Percentiles rank a stretch among this genome's conserved stretches.
Conservation (phyloP, 2,113 vertebrate genomes). For the Glaucomys volans region DNA sequence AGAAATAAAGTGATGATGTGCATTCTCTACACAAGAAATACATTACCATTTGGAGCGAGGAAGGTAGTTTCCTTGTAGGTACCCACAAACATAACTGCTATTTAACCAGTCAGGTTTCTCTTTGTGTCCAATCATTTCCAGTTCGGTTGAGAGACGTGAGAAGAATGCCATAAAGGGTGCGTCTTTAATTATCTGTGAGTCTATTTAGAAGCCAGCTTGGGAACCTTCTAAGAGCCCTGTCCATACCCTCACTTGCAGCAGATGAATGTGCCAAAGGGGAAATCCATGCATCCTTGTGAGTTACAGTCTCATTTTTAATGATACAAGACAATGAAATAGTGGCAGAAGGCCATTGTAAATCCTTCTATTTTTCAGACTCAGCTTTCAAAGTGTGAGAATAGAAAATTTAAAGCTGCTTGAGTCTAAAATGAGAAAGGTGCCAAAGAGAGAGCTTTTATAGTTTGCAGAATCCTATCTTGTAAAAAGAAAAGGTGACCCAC, state of each 20-base stretch:
- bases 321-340: conserved; percentile 70
- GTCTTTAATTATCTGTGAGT: conserved; percentile 65
- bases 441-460: conserved; percentile 30
- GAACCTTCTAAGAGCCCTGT: conserved; percentile 37
- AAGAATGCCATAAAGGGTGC: conserved; percentile 51
- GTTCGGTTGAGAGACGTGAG: conserved; percentile 55
- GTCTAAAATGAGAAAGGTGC: conserved; percentile 20
- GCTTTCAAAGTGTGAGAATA: conserved; percentile 63
- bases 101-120: conserved; percentile 31
- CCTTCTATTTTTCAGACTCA: conserved; percentile 72
- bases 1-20: conserved; percentile 2
- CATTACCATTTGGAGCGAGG: conserved; percentile 4
- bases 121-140: conserved; percentile 31
- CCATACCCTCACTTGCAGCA: conserved; percentile 38
- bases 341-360: conserved; percentile 75
- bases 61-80: background rate
- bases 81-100: background rate
- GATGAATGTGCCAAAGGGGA: conserved; percentile 78
- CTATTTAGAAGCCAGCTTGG: conserved; percentile 71
- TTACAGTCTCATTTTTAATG: conserved; percentile 73
- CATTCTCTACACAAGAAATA: background rate
- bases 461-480: background rate
- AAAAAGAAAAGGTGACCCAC: background rate
- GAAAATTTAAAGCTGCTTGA: conserved; percentile 73
- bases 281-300: conserved; percentile 74